Conservation (phyloP, 92 coral and sea anemone species). For the Epizoanthus ramosus region DNA sequence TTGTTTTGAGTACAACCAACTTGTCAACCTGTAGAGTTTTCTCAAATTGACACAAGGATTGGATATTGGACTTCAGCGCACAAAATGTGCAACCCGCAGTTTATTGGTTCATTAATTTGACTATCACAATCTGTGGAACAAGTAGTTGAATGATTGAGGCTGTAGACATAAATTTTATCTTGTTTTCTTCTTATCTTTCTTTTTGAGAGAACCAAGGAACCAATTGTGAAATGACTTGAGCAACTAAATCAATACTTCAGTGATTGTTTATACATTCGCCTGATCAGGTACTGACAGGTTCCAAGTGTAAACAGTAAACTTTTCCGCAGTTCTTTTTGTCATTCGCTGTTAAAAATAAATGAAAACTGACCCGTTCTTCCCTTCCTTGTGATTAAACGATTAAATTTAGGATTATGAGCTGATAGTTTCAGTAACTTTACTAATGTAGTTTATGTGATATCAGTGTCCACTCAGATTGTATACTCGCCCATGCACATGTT, state of each 20-base stretch:
- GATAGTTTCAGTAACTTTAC: not conserved
- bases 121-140: not conserved
- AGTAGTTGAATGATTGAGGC: not conserved
- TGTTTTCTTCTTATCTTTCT: not conserved
- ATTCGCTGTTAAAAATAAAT: not conserved
- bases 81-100: not conserved
- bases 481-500: not conserved
- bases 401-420: not conserved
- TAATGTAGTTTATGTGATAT: not conserved
- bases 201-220: not conserved
- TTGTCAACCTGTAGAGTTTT: conserved; percentile 20
- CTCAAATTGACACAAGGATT: not conserved
- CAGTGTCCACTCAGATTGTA: not conserved
- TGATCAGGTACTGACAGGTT: conserved; percentile 13
- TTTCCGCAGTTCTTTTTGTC: not conserved
- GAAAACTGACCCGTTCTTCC: not conserved
- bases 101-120: not conserved
- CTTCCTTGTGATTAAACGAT: not conserved
- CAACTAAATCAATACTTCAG: not conserved
- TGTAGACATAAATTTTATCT: no score
- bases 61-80: not conserved
- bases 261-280: not conserved
- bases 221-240: not conserved
- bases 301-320: not conserved
- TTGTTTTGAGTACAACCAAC: conserved; percentile 19